These are phyloP conservation scores for Chrysoperla carnea DNA, from an alignment of 1,140 invertebrate genomes.

Conservation along the genomic window DNA sequence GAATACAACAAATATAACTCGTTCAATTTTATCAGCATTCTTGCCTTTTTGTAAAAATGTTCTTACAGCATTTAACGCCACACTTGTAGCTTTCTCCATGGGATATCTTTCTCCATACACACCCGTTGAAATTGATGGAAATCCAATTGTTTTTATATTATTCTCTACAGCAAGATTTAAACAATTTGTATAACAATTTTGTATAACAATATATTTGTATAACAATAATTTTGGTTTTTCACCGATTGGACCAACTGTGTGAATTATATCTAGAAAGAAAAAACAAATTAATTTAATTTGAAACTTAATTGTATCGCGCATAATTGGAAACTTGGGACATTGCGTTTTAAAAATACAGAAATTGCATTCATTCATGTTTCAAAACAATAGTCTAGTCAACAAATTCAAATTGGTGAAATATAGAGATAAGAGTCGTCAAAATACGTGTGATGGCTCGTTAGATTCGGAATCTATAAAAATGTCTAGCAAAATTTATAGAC, in stretches of 20 bases:
- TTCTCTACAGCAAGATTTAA: conserved; percentile 39
- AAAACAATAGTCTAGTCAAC: too few species aligned
- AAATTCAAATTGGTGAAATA: too few species aligned
- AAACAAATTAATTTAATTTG: too few species aligned
- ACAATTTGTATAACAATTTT: conserved; percentile 50
- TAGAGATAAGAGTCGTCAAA: too few species aligned
- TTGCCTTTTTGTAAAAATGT: conserved; percentile 37
- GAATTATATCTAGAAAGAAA: conserved; percentile 53
- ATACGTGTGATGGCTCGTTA: too few species aligned
- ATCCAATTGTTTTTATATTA: conserved; percentile 49
- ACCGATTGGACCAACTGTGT: conserved; percentile 65
- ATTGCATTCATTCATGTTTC: too few species aligned
- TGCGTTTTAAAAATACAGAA: too few species aligned
- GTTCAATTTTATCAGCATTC: conserved; percentile 42
- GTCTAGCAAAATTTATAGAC: too few species aligned
- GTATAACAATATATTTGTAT: too few species aligned
- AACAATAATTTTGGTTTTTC: conserved; percentile 46
- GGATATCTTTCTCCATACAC: conserved; percentile 80
- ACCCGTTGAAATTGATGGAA: conserved; percentile 76
- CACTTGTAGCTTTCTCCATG: conserved; percentile 49
- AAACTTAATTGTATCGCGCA: too few species aligned
- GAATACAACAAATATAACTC: conserved; percentile 71
- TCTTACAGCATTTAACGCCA: conserved; percentile 47
- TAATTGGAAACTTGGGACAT: too few species aligned
- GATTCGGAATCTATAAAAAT: too few species aligned